phyloP scores from a whole-genome alignment of 2,888 invertebrate species.

The Cosmopolites sordidus region DNA sequence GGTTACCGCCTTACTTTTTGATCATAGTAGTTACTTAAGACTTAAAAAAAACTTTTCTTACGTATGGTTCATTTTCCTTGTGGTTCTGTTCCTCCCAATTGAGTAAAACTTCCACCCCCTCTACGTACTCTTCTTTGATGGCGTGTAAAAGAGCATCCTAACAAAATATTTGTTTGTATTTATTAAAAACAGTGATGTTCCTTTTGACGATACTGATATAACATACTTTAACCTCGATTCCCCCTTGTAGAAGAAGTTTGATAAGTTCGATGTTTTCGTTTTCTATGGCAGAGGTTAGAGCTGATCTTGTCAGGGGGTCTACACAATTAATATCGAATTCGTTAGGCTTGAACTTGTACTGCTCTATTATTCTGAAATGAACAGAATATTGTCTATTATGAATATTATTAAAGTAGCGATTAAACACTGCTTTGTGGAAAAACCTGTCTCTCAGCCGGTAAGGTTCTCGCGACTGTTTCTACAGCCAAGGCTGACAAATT shows the following conservation, averaged over 20 bases:
- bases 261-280: constrained; percentile 96
- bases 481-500: too few relatives aligned
- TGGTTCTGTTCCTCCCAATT: constrained; percentile 86
- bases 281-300: constrained; percentile 91
- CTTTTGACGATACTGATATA: not conserved
- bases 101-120: constrained; percentile 90
- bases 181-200: not conserved
- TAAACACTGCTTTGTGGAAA: too few relatives aligned
- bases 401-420: too few relatives aligned
- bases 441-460: too few relatives aligned
- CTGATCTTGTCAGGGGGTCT: constrained; percentile 91
- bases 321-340: constrained; percentile 89
- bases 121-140: constrained; percentile 97
- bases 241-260: constrained; percentile 71
- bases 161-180: constrained; percentile 23
- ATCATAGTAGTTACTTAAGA: too few relatives aligned
- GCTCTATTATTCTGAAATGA: constrained; percentile 64
- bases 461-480: too few relatives aligned
- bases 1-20: too few relatives aligned
- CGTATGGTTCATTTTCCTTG: constrained; percentile 71
- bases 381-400: too few relatives aligned
- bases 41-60: too few relatives aligned
- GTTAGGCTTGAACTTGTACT: constrained; percentile 62
- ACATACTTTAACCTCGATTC: constrained; percentile 76
- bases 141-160: constrained; percentile 91